phyloP scores from a whole-genome alignment of 2,113 vertebrate genomes.

The Calonectris borealis region DNA sequence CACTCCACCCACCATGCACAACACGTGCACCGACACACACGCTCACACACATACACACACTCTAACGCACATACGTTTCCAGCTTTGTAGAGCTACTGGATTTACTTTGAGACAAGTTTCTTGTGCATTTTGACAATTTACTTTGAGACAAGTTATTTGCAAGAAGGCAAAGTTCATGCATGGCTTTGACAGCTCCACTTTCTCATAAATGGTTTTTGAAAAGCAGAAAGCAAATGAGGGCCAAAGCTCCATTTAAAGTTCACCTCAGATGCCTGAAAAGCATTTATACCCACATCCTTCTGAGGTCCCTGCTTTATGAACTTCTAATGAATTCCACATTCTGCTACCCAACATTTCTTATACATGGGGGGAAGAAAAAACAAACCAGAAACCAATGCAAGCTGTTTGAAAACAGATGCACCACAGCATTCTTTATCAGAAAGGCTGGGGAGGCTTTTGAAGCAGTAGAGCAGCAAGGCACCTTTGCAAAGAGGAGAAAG shows the following conservation, averaged over 20 bases:
- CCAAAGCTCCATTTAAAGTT: slow-evolving; percentile 43
- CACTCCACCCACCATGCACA: background rate
- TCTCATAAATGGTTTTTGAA: slow-evolving; percentile 63
- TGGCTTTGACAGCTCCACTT: slow-evolving; percentile 59
- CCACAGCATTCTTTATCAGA: background rate
- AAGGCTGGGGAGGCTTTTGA: background rate
- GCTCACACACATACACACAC: background rate
- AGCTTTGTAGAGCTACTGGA: slow-evolving; percentile 44
- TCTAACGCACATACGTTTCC: background rate
- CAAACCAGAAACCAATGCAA: slow-evolving; percentile 22
- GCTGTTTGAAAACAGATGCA: slow-evolving; percentile 40
- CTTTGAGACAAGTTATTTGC: slow-evolving; percentile 38
- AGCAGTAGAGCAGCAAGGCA: background rate
- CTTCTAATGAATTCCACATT: slow-evolving; percentile 54
- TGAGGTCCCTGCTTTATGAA: slow-evolving; percentile 54
- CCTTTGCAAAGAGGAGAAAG: background rate
- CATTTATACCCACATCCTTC: slow-evolving; percentile 58
- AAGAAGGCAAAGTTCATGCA: slow-evolving; percentile 56
- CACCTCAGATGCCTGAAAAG: slow-evolving; percentile 57
- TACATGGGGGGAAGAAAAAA: slow-evolving; percentile 48
- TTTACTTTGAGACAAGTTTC: slow-evolving; percentile 28
- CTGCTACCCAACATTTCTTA: slow-evolving; percentile 24
- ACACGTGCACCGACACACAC: background rate
- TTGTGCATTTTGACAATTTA: slow-evolving; percentile 43
- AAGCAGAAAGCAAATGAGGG: slow-evolving; percentile 31